These are phyloP conservation scores for Cliona cf. orientalis DNA, from an alignment of 37 sponge, comb jelly and placozoan species.

Conservation along the genomic window DNA sequence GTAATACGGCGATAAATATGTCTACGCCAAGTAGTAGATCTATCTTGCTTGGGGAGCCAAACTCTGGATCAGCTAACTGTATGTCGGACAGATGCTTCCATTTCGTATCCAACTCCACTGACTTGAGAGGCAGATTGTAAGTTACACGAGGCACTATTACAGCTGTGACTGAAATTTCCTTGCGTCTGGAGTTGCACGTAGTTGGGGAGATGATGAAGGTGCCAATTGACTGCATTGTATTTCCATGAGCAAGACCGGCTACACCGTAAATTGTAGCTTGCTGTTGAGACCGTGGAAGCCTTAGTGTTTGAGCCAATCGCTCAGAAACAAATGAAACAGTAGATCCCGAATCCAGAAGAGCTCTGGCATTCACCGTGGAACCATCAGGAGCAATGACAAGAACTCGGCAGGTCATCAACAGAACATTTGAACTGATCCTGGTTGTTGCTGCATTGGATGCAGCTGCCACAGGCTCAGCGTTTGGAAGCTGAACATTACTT, in stretches of 20 bases:
- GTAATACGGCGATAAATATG: conserved; percentile 18
- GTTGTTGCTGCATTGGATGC: not conserved
- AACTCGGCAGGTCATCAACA: conserved; percentile 45
- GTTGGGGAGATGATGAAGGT: conserved; percentile 4
- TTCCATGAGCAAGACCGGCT: conserved; percentile 22
- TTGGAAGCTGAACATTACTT: not conserved
- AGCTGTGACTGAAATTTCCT: conserved; percentile 15
- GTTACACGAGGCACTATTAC: conserved; percentile 37
- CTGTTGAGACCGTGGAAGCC: conserved; percentile 12
- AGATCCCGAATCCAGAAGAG: conserved; percentile 38
- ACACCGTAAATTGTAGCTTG: conserved; percentile 26
- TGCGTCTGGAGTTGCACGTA: not conserved
- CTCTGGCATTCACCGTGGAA: conserved; percentile 22
- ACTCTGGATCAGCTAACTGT: conserved; percentile 30
- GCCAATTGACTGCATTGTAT: conserved; percentile 9
- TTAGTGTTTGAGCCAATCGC: conserved; percentile 8
- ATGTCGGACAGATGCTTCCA: conserved; percentile 34
- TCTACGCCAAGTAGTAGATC: conserved; percentile 27
- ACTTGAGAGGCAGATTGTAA: conserved; percentile 11
- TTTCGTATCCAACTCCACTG: not conserved
- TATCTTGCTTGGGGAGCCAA: conserved; percentile 16
- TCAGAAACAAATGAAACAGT: conserved; percentile 36
- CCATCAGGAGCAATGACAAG: conserved; percentile 19
- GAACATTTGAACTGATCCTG: not conserved
- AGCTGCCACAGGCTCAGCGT: not conserved